Percentiles rank a stretch among this genome's conserved stretches.
Evolutionary conservation across 2,888 invertebrate species (phyloP).

Genomic region (Folsomia manolachei): DNA sequence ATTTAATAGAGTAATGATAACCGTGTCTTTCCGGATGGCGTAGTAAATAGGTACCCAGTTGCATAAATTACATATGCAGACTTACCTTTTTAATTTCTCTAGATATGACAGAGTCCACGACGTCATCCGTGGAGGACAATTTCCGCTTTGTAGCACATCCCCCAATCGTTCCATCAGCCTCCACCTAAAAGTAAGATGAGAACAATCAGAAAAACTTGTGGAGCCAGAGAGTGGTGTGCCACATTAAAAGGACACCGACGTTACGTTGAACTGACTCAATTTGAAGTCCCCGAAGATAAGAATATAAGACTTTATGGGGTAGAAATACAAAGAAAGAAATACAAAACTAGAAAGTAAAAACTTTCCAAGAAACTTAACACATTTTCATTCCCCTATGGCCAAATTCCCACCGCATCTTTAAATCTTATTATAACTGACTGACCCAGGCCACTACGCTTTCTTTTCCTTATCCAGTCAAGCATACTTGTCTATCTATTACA

Average conservation of each 20-base stretch:
- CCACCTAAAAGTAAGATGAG: not conserved
- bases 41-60: too few relatives aligned
- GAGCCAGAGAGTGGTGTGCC: not conserved
- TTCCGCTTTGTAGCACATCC: conserved; percentile 36
- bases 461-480: too few relatives aligned
- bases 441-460: too few relatives aligned
- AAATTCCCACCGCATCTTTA: not conserved
- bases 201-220: not conserved
- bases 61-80: too few relatives aligned
- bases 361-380: not conserved
- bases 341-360: not conserved
- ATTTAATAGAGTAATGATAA: too few relatives aligned
- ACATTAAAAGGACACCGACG: not conserved
- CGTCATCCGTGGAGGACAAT: conserved; percentile 44
- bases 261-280: too few relatives aligned
- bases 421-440: too few relatives aligned
- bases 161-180: not conserved
- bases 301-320: not conserved
- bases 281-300: too few relatives aligned
- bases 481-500: too few relatives aligned
- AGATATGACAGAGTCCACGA: conserved; percentile 47
- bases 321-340: too few relatives aligned
- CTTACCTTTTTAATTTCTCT: conserved; percentile 51
- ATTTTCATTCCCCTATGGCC: not conserved
- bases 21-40: too few relatives aligned